Conservation (phyloP, 2,797 vertebrate genomes). For the Gobio occitaniae region DNA sequence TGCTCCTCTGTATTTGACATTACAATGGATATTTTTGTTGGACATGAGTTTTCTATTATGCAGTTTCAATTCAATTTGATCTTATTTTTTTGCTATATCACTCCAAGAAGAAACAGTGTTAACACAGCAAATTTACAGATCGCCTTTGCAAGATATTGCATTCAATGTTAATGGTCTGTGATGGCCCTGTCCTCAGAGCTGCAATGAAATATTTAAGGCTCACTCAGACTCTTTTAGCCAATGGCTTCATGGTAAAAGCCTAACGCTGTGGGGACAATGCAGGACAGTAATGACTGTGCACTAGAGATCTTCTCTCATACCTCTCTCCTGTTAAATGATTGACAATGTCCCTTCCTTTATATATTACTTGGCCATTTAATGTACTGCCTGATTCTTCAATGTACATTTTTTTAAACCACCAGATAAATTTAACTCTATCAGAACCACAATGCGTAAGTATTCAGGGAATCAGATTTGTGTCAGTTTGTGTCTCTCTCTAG, state of each 20-base stretch:
- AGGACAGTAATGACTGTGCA: slow-evolving; percentile 52
- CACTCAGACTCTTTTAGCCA: slow-evolving; percentile 66
- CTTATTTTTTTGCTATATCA: not conserved
- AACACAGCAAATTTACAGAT: slow-evolving; percentile 9
- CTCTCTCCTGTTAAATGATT: slow-evolving; percentile 61
- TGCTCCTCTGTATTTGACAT: slow-evolving; percentile 4
- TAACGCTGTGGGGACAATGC: slow-evolving; percentile 32
- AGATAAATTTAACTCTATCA: slow-evolving; percentile 33
- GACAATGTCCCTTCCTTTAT: slow-evolving; percentile 46
- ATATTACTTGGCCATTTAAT: not conserved
- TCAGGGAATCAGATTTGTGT: not conserved
- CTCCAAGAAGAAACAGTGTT: not conserved
- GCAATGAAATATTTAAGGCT: slow-evolving; percentile 85
- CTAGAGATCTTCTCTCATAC: not conserved
- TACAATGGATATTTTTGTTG: not conserved
- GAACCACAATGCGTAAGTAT: slow-evolving; percentile 1
- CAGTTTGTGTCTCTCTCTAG: slow-evolving; percentile 3
- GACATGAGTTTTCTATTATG: slow-evolving; percentile 6
- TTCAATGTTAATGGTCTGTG: slow-evolving; percentile 64
- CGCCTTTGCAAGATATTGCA: slow-evolving; percentile 20
- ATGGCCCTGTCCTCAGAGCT: slow-evolving; percentile 31
- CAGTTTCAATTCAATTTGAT: slow-evolving; percentile 2
- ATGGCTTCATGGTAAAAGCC: slow-evolving; percentile 60
- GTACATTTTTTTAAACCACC: slow-evolving; percentile 28
- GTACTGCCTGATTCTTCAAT: slow-evolving; percentile 30